A percentile compares a stretch with the other conserved stretches of the same genome.
Conservation (phyloP, 2,797 vertebrate species). For the Triplophysa bombifrons region DNA sequence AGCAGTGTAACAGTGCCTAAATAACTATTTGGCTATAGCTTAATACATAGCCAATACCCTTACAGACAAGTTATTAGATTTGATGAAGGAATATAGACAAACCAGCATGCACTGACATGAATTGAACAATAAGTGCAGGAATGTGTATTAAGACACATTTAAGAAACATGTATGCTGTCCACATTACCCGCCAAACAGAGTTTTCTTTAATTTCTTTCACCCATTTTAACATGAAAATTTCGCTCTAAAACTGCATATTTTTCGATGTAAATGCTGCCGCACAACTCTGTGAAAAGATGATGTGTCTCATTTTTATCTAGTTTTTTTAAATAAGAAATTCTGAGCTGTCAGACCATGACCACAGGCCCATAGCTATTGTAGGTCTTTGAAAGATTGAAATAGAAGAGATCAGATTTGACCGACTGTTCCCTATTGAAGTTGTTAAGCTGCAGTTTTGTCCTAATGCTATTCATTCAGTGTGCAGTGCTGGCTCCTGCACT, state of each 20-base stretch:
- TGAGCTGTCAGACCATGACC: slow-evolving; percentile 38
- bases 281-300: not conserved
- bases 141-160: not conserved
- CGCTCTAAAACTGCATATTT: no score
- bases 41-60: no score
- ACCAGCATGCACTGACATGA: not conserved
- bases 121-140: not conserved
- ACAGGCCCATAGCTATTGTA: slow-evolving; percentile 24
- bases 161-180: not conserved
- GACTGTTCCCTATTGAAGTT: slow-evolving; percentile 35
- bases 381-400: slow-evolving; percentile 32
- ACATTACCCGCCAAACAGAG: not conserved
- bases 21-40: no score
- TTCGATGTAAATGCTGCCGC: not conserved
- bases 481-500: slow-evolving; percentile 42
- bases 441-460: slow-evolving; percentile 38
- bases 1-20: not conserved
- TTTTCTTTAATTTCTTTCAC: not conserved
- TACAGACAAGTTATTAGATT: not conserved
- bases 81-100: not conserved
- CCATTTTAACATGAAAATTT: not conserved
- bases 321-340: not conserved
- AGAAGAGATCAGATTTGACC: slow-evolving; percentile 38
- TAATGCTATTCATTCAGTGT: slow-evolving; percentile 63
- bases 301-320: slow-evolving; percentile 1